phyloP scores from a whole-genome alignment of 2,113 vertebrate genomes.

The Cebus imitator region DNA sequence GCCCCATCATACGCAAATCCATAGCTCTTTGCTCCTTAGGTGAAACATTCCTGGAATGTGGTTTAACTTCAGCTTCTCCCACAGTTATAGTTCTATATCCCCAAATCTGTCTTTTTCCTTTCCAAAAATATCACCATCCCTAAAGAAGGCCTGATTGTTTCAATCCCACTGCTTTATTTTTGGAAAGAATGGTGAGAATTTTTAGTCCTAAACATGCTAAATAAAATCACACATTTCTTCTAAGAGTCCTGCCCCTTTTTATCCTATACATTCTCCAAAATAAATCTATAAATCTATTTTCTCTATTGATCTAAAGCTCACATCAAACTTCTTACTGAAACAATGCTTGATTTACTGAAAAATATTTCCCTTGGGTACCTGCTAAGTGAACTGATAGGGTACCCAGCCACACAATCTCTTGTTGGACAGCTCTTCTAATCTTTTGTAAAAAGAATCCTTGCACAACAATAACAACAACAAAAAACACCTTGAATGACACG shows the following conservation, averaged over 20 bases:
- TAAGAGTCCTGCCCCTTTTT: not conserved
- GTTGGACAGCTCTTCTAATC: not conserved
- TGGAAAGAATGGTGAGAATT: slow-evolving; percentile 17
- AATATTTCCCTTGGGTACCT: not conserved
- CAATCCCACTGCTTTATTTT: slow-evolving; percentile 27
- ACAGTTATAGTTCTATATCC: not conserved
- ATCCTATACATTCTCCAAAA: not conserved
- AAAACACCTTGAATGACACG: not conserved
- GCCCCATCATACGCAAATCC: not conserved
- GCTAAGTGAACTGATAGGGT: not conserved
- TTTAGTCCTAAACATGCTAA: slow-evolving; percentile 10
- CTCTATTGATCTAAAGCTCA: not conserved
- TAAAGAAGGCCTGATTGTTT: not conserved
- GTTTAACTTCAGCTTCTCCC: not conserved
- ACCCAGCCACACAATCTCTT: not conserved
- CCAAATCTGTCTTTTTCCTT: slow-evolving; percentile 15
- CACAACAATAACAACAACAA: not conserved
- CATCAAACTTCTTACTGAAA: not conserved
- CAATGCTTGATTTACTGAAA: slow-evolving; percentile 11
- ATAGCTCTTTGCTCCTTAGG: not conserved
- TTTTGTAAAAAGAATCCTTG: not conserved
- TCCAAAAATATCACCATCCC: slow-evolving; percentile 28
- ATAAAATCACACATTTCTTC: slow-evolving; percentile 54
- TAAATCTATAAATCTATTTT: not conserved
- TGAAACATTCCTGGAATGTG: not conserved